Percentiles rank a stretch among this genome's conserved stretches.
Conservation (phyloP, 2,113 vertebrate genomes). For the Chamaetylas fuelleborni region DNA sequence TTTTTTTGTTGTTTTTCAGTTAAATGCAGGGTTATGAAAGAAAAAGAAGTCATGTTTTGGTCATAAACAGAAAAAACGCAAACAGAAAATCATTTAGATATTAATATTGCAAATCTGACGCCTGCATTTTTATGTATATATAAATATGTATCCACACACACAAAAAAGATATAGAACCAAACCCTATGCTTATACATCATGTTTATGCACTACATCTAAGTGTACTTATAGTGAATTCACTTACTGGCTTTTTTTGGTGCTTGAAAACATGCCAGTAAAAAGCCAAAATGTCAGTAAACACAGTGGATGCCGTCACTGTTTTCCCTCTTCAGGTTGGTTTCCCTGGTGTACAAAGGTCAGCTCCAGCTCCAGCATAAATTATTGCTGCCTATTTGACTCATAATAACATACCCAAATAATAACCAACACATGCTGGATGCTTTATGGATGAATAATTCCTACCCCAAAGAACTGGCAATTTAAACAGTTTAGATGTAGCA, state of each 20-base stretch:
- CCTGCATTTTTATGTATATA: background rate
- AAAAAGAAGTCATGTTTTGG: background rate
- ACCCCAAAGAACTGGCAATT: constrained; percentile 16
- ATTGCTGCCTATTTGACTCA: constrained; percentile 55
- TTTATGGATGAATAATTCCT: constrained; percentile 39
- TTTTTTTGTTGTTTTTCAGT: background rate
- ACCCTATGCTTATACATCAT: background rate
- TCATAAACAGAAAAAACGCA: background rate
- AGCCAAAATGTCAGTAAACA: constrained; percentile 61
- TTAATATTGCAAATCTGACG: background rate
- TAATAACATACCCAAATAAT: constrained; percentile 58
- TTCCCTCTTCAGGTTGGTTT: constrained; percentile 64
- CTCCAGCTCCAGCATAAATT: constrained; percentile 54
- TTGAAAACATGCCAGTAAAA: constrained; percentile 47
- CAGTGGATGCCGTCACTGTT: constrained; percentile 40
- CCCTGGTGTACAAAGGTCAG: constrained; percentile 60
- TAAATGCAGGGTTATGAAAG: background rate
- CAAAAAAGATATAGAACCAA: background rate
- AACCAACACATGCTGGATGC: constrained; percentile 54
- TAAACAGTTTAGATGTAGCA: background rate
- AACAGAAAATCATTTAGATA: constrained; percentile 15
- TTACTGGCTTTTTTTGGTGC: background rate
- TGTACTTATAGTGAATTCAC: background rate
- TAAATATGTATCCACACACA: background rate
- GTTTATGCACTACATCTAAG: background rate